Evolutionary conservation across 2,888 invertebrate species (phyloP).

Genomic region (Loripinus fragilis): DNA sequence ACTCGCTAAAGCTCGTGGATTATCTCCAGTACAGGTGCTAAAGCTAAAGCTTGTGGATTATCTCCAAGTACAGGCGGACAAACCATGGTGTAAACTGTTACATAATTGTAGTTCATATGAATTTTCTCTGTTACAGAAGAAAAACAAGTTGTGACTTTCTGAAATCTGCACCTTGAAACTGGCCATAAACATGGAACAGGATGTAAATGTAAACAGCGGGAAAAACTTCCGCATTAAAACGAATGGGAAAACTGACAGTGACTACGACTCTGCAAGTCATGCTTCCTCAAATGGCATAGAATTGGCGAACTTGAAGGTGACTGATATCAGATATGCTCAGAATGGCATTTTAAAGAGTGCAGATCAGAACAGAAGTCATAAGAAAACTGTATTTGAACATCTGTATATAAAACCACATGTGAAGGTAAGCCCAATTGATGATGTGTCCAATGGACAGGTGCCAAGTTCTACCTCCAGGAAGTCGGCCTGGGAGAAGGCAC

Average conservation of each 20-base stretch:
- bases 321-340: background rate
- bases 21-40: too few relatives aligned
- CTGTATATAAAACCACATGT: slow-evolving; percentile 4
- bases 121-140: background rate
- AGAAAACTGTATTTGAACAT: slow-evolving; percentile 11
- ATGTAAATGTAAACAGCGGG: slow-evolving; percentile 8
- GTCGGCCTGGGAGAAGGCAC: slow-evolving; percentile 78
- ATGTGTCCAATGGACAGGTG: slow-evolving; percentile 26
- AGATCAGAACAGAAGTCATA: background rate
- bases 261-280: background rate
- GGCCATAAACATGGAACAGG: slow-evolving; percentile 6
- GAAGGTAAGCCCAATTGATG: slow-evolving; percentile 23
- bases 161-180: too few relatives aligned
- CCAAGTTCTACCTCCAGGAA: slow-evolving; percentile 54
- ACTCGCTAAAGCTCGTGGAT: too few relatives aligned
- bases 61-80: too few relatives aligned
- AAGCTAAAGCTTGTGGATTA: too few relatives aligned
- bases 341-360: background rate
- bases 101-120: too few relatives aligned
- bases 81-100: too few relatives aligned
- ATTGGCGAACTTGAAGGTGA: background rate
- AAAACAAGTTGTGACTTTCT: background rate
- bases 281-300: background rate
- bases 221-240: slow-evolving; percentile 10
- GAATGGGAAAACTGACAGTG: background rate